These are phyloP conservation scores for Onychomys leucogaster DNA, from an alignment of 2,797 vertebrate genomes.

Conservation along the genomic window DNA sequence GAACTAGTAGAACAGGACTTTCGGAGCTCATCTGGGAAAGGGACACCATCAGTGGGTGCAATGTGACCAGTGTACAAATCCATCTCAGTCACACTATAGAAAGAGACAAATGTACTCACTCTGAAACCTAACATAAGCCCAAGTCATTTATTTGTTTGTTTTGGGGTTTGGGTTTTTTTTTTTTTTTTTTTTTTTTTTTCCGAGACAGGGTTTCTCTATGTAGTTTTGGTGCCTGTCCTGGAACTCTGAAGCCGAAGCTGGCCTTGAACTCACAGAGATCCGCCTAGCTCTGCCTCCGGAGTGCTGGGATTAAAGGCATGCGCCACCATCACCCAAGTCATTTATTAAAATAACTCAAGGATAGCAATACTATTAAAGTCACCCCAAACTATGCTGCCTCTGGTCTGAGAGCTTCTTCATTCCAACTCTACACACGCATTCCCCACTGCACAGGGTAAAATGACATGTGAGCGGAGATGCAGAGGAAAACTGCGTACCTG, in stretches of 20 bases:
- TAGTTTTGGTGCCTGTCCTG: no score
- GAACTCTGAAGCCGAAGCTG: no score
- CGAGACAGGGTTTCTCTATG: no score
- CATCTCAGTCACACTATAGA: background rate
- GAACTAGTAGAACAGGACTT: background rate
- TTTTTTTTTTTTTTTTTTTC: no score
- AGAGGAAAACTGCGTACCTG: background rate
- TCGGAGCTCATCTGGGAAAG: background rate
- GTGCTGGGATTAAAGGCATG: no score
- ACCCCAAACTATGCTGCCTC: background rate
- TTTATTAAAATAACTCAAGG: background rate
- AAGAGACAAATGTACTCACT: fast-evolving
- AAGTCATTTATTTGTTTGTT: background rate
- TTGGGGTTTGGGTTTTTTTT: no score
- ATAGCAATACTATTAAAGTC: background rate
- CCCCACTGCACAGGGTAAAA: background rate
- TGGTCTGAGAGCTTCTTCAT: background rate
- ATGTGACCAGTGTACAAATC: background rate
- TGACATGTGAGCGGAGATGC: background rate
- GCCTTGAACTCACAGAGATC: no score
- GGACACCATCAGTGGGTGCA: background rate
- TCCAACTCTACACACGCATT: background rate
- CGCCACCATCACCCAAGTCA: background rate
- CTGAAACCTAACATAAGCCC: background rate
- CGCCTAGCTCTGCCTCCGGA: no score